A percentile compares a stretch with the other conserved stretches of the same genome.
phyloP scores from a whole-genome alignment of 1,140 invertebrate species.

The Nymphalis io region DNA sequence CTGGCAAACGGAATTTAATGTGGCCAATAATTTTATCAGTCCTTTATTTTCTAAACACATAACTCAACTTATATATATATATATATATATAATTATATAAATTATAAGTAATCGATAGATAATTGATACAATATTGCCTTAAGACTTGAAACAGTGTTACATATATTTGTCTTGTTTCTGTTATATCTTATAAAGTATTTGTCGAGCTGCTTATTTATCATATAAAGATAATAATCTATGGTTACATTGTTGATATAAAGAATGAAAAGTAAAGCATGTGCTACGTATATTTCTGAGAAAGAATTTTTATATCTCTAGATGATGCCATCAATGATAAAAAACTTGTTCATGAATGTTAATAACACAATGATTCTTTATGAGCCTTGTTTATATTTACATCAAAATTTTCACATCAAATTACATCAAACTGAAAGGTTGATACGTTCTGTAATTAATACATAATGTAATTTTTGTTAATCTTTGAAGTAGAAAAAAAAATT shows the following conservation, averaged over 20 bases:
- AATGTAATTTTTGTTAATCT: not conserved
- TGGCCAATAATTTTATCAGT: no score
- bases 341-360: constrained; percentile 37
- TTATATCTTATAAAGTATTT: constrained; percentile 3
- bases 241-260: constrained; percentile 20
- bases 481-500: not conserved
- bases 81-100: no score
- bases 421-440: not conserved
- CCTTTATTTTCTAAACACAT: no score
- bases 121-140: not conserved
- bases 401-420: not conserved
- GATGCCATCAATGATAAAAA: constrained; percentile 46
- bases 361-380: constrained; percentile 14
- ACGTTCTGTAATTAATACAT: not conserved
- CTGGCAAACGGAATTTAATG: no score
- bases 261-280: constrained; percentile 22
- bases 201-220: constrained; percentile 8
- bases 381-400: not conserved
- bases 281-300: constrained; percentile 32
- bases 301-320: constrained; percentile 43
- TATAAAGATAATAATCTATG: constrained; percentile 14
- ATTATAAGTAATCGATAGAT: not conserved
- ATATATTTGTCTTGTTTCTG: not conserved
- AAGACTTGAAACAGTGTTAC: not conserved
- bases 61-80: no score